Conservation (phyloP, 2,113 vertebrate genomes). For the Electrona antarctica region DNA sequence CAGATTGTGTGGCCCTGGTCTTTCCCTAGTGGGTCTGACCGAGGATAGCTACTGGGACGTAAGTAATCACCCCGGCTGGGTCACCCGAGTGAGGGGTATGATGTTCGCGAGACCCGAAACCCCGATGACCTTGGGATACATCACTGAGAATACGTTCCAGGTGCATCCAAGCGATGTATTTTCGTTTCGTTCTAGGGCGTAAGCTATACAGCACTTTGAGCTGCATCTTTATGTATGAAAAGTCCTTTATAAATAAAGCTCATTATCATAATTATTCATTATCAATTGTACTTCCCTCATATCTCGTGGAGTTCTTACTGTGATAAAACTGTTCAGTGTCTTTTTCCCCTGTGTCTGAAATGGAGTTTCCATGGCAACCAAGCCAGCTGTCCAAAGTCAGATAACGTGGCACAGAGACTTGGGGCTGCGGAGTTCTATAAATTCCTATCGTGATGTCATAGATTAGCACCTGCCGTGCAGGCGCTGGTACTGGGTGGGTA, state of each 20-base stretch:
- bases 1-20: too few relatives aligned
- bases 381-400: conserved; percentile 71
- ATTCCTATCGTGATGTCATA: conserved; percentile 41
- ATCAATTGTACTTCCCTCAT: conserved; percentile 11
- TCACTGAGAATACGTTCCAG: too few relatives aligned
- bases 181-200: too few relatives aligned
- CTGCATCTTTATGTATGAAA: too few relatives aligned
- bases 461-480: conserved; percentile 27
- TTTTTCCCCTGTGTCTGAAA: conserved; percentile 61
- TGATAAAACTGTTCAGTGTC: conserved; percentile 57
- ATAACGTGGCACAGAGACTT: conserved; percentile 63
- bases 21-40: too few relatives aligned
- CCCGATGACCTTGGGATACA: too few relatives aligned
- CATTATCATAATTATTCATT: neutral
- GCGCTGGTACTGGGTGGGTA: conserved; percentile 9
- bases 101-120: too few relatives aligned
- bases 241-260: neutral
- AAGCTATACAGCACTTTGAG: too few relatives aligned
- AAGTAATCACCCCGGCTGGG: too few relatives aligned
- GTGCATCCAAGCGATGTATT: too few relatives aligned
- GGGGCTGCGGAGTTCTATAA: conserved; percentile 39
- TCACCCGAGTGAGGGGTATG: too few relatives aligned
- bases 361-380: conserved; percentile 75
- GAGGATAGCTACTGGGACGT: too few relatives aligned
- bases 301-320: conserved; percentile 34